Conservation (phyloP, 2,797 vertebrate genomes). For the Carapus acus region DNA sequence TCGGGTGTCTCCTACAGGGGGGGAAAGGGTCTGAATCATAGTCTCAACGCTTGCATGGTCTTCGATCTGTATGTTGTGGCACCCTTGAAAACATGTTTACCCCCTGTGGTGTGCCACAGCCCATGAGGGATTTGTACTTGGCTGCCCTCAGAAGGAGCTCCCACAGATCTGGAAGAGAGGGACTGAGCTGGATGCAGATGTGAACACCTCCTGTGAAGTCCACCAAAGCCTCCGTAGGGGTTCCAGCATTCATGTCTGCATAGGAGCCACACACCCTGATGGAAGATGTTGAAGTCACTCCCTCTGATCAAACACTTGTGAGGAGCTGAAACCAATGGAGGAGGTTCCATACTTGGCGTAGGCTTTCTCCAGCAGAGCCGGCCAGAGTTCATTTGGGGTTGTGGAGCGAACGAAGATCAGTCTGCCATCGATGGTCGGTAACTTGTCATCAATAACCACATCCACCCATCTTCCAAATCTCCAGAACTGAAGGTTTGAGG, state of each 20-base stretch:
- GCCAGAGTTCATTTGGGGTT: constrained; percentile 81
- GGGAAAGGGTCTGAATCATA: constrained; percentile 8
- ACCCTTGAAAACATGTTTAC: constrained; percentile 58
- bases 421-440: constrained; percentile 63
- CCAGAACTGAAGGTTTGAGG: constrained; percentile 65
- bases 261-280: constrained; percentile 84
- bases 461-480: constrained; percentile 74
- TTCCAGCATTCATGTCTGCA: constrained; percentile 75
- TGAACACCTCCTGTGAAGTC: constrained; percentile 86
- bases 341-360: constrained; percentile 83
- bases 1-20: constrained; percentile 48
- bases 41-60: too few species aligned
- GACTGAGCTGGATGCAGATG: constrained; percentile 62
- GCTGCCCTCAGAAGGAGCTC: constrained; percentile 68
- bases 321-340: too few species aligned
- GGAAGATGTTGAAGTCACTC: neutral
- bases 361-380: constrained; percentile 84
- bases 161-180: constrained; percentile 72
- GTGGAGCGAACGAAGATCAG: constrained; percentile 77
- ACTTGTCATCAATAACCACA: constrained; percentile 72
- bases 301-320: too few species aligned
- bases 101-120: constrained; percentile 73
- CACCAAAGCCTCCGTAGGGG: constrained; percentile 78
- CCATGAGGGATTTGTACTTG: constrained; percentile 70
- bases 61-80: too few species aligned